A percentile compares a stretch with the other conserved stretches of the same genome.
phyloP scores from a whole-genome alignment of 2,113 vertebrate genomes.

The mouse (Mus musculus) region GRCm39 chr17:60128501-60129000 shows the following conservation, averaged over 20 bases:
- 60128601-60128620: accelerated
- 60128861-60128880: no score
- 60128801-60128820: background rate
- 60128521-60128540: background rate
- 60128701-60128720: background rate
- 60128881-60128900: background rate
- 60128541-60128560: background rate
- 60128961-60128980: background rate
- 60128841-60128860: background rate
- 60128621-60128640: background rate
- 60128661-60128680: background rate
- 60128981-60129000: background rate
- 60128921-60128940: background rate
- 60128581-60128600: background rate
- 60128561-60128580: background rate
- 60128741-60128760: background rate
- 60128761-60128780: background rate
- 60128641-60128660: background rate
- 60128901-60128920: background rate
- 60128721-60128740: background rate
- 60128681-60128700: background rate
- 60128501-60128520: background rate
- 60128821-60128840: background rate
- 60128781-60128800: background rate
- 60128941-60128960: background rate